Evolutionary conservation across 2,797 vertebrate species (phyloP), one percentile per base, ranked within the genome.

Genomic region (Lophotriccus pileatus): DNA sequence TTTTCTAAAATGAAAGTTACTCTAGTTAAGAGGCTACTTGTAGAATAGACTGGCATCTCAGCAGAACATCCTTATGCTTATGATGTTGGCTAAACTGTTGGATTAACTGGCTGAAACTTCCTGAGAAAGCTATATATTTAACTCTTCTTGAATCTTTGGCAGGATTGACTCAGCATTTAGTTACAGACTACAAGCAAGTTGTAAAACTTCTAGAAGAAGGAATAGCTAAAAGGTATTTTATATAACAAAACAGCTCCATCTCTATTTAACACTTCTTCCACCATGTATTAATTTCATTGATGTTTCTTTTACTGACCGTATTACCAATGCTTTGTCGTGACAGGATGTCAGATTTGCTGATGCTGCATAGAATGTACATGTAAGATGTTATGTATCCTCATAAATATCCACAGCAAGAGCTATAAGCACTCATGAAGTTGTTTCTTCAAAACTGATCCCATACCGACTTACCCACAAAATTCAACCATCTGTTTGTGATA

Each of bases 91-190:
- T 86, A 50, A 84, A 67, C 55, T 79, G n/a, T 64, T 84, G 47
- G 20, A 46, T 58, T 52, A 87, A 60, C 34, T 58, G 62, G 28
- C 36, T 78, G 41, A 70, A 89, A 69, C 14, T 76, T 70, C 28
- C 34, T 34, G 47, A 55, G 22, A 56, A 81, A 84, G 36, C 36
- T 36, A 30, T 16, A 4, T 27, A 7, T 81, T 88, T 84, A 88
- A 89, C 39, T 36, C 21, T 84, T 62, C 52, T 77, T 63, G 87
- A 97, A 95, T 94, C 32, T 95, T 87, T 95, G 87, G 81, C 97
- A 99, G 99, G 99, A 85, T 98, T 99, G 87, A 99, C 99, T 20
- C 99, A 99, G 89, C 99, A 99, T 94, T 97, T 99, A 95, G 99
- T 99, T 94, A 99, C 99, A 41, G 98, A 98, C 98, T 98, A 98